Base-by-base conservation (phyloP, 2,888 invertebrate species). In the Cheilosia scutellata region DNA sequence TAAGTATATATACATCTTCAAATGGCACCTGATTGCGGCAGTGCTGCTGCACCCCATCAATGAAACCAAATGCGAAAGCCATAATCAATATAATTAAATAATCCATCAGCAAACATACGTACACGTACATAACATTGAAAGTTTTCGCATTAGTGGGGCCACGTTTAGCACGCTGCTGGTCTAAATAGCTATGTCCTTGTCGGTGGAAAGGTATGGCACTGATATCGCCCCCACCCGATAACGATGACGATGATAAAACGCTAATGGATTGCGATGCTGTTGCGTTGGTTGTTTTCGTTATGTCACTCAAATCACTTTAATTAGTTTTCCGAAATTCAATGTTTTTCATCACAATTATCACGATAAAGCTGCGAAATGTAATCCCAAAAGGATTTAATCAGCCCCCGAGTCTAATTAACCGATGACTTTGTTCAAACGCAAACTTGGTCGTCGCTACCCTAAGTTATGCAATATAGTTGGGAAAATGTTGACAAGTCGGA, bases 11-110 rank as follows among this genome's bases (percentile, higher is more conserved):
- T 20, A 62, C 55, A 63, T 42, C 53, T 20, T 29, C 16, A 5
- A 47, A 29, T n/a, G 25, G 16, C 51, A 65, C 37, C n/a, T 53
- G 44, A 74, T 62, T 62, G 16, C 31, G 31, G 6, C 13, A 31
- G 2, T 11, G 37, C 33, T 9, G 16, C 9, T 27, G 31, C 40
- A 29, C 16, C 31, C 7, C 47, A 27, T 20, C 49, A 42, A 31
- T 53, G 29, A 37, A 20, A 51, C 49, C 27, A 66, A 49, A 31
- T 42, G 4, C 42, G 9, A 58, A 33, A 53, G 40, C 42, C 31
- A 72, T 51, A 60, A 66, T 62, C 72, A 66, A 72, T 65, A 37
- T 58, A 72, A 66, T 66, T 72, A 37, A 79, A 57, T 60, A 72
- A 66, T 57, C 31, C 53, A 58, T 44, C 33, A 25, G 33, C 51